Evolutionary conservation across 2,888 invertebrate genomes (phyloP).

Genomic region (Bugulina stolonifera): DNA sequence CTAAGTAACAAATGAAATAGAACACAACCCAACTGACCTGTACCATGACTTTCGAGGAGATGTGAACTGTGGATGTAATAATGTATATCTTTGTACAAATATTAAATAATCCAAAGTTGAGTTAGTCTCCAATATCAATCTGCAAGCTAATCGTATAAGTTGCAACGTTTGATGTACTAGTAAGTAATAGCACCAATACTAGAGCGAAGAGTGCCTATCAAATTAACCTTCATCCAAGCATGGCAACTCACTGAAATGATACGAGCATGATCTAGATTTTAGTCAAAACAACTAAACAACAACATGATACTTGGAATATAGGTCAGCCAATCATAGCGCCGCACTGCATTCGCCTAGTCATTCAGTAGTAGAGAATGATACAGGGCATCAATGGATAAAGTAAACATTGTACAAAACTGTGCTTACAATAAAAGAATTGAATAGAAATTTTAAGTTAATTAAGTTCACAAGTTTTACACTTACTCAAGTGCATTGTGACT

Average conservation of each 20-base stretch:
- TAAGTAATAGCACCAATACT: no score
- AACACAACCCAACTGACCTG: no score
- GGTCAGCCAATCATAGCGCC: conserved; percentile 17
- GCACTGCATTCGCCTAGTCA: conserved; percentile 1
- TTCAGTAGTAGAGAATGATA: neutral
- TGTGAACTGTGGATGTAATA: no score
- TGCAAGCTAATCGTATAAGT: no score
- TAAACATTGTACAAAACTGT: neutral
- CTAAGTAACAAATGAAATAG: no score
- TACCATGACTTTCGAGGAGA: no score
- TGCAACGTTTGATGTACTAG: no score
- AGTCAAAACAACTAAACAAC: conserved; percentile 24
- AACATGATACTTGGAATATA: neutral
- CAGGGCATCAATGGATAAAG: neutral
- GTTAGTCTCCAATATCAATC: no score
- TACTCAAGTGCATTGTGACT: neutral
- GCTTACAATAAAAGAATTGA: neutral
- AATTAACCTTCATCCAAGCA: neutral
- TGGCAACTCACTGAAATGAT: neutral
- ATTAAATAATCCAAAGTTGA: neutral
- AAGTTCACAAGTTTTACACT: neutral
- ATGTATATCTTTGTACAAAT: no score
- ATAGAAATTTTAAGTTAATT: neutral
- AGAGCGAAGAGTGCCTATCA: neutral
- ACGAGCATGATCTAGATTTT: neutral